Evolutionary conservation across 1,140 invertebrate genomes (phyloP).

Genomic region (fruit fly (Drosophila melanogaster)): Release_6_plus_ISO1_MT NT_033779.5:2924501-2925000

Average conservation of each 20-base stretch:
- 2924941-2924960: not conserved
- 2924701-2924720: conserved; percentile 18
- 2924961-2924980: not conserved
- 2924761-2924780: conserved; percentile 67
- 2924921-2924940: not conserved
- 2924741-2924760: conserved; percentile 19
- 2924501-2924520: conserved; percentile 47
- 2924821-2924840: conserved; percentile 61
- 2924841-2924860: conserved; percentile 2
- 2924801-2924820: conserved; percentile 43
- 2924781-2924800: conserved; percentile 52
- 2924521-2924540: conserved; percentile 1
- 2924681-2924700: conserved; percentile 22
- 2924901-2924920: conserved; percentile 51
- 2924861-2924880: conserved; percentile 13
- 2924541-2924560: conserved; percentile 9
- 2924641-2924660: conserved; percentile 36
- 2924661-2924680: conserved; percentile 44
- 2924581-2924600: not conserved
- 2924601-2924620: conserved; percentile 1
- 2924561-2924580: conserved; percentile 22
- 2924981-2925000: not conserved
- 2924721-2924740: conserved; percentile 26
- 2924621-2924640: conserved; percentile 7
- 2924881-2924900: conserved; percentile 20